A percentile compares a stretch with the other conserved stretches of the same genome.
These are phyloP conservation scores for Nezara viridula DNA, from an alignment of 2,888 invertebrate species.

Conservation along the genomic window DNA sequence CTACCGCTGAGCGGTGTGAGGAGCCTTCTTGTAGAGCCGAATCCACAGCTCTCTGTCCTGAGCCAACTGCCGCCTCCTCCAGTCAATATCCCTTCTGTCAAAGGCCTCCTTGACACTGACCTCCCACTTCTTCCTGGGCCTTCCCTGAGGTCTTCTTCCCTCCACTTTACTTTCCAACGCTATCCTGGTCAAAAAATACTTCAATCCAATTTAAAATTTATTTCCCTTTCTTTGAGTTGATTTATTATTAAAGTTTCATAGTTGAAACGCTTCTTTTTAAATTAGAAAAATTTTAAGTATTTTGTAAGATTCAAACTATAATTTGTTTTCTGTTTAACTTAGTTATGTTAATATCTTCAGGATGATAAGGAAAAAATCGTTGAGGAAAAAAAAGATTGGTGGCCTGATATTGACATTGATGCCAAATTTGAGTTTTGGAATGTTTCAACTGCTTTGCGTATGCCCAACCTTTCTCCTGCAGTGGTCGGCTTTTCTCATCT, in stretches of 20 bases:
- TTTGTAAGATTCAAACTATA: not conserved
- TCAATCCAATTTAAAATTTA: not conserved
- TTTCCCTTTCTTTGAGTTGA: not conserved
- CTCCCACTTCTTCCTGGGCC: too few species aligned
- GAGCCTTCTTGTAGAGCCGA: too few species aligned
- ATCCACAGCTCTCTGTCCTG: too few species aligned
- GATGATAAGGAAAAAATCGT: conserved; percentile 14
- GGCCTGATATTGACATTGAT: conserved; percentile 75
- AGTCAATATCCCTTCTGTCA: too few species aligned
- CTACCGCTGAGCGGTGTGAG: too few species aligned
- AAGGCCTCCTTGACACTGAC: too few species aligned
- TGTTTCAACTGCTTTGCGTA: conserved; percentile 71
- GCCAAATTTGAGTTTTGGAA: conserved; percentile 79
- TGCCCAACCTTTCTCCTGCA: conserved; percentile 69
- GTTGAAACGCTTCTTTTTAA: too few species aligned
- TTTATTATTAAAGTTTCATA: not conserved
- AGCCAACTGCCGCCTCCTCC: too few species aligned
- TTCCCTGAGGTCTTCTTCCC: too few species aligned
- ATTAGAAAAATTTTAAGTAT: not conserved
- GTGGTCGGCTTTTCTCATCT: conserved; percentile 66
- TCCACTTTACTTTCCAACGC: too few species aligned
- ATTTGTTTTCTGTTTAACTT: too few species aligned
- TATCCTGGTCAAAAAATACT: too few species aligned
- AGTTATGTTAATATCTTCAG: conserved; percentile 20
- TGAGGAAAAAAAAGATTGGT: conserved; percentile 67